A percentile compares a stretch with the other conserved stretches of the same genome.
Conservation (phyloP, 2,113 vertebrate genomes). For the Cynoglossus semilaevis region DNA sequence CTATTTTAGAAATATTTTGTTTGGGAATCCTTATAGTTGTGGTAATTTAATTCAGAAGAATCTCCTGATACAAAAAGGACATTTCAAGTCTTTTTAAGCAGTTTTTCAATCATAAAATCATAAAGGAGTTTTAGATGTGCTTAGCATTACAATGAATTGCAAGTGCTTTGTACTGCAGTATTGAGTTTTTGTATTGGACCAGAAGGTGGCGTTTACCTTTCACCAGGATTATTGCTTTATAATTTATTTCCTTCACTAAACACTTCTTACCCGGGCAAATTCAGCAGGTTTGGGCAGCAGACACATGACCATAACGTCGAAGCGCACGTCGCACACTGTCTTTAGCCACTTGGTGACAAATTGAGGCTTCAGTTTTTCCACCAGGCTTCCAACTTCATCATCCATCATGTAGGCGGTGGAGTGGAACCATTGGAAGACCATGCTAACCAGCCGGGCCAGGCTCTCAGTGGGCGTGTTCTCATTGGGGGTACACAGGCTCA, state of each 20-base stretch:
- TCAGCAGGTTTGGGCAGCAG: constrained; percentile 98
- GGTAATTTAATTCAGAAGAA: no score
- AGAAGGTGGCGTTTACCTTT: not conserved
- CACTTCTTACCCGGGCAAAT: constrained; percentile 86
- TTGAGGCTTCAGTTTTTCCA: constrained; percentile 98
- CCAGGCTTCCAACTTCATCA: constrained; percentile 96
- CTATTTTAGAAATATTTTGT: no score
- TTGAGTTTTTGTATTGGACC: no score
- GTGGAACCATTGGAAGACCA: constrained; percentile 99
- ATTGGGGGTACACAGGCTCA: constrained; percentile 96
- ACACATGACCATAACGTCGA: constrained; percentile 99
- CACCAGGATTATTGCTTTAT: not conserved
- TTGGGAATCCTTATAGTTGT: no score
- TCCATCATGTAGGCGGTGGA: constrained; percentile 99
- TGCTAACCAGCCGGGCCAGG: constrained; percentile 93
- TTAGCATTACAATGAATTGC: no score
- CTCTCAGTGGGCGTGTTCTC: constrained; percentile 98
- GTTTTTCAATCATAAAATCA: no score
- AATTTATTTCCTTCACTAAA: not conserved
- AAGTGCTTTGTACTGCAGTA: no score
- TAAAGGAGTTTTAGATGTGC: not conserved
- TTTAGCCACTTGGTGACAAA: constrained; percentile 99
- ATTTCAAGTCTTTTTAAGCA: no score
- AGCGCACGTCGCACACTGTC: constrained; percentile 95
- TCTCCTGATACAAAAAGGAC: no score